phyloP scores from a whole-genome alignment of 2,888 invertebrate genomes.

The Itoplectis maculator region DNA sequence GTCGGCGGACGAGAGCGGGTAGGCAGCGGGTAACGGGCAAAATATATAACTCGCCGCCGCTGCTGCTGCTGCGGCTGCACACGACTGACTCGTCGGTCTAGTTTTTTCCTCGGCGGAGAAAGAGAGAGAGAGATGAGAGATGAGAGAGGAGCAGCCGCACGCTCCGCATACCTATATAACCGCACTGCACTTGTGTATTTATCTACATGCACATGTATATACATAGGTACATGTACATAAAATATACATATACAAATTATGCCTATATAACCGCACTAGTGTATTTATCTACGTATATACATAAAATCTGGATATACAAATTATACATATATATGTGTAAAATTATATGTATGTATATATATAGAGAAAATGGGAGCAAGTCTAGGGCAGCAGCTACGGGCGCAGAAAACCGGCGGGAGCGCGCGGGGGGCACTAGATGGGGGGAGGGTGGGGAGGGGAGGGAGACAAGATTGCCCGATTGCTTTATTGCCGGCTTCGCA shows the following conservation, averaged over 20 bases:
- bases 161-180: slow-evolving; percentile 26
- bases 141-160: slow-evolving; percentile 28
- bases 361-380: no score
- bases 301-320: no score
- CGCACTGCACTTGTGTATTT: neutral
- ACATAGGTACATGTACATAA: no score
- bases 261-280: no score
- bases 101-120: slow-evolving; percentile 70
- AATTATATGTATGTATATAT: no score
- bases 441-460: no score
- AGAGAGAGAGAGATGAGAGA: no score
- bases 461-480: slow-evolving; percentile 69
- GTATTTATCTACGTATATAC: no score
- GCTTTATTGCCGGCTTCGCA: slow-evolving; percentile 71
- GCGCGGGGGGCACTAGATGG: no score
- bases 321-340: no score
- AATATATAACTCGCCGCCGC: slow-evolving; percentile 53
- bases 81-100: slow-evolving; percentile 65
- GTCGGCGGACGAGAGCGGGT: neutral
- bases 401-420: neutral
- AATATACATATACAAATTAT: no score
- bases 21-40: slow-evolving; percentile 49
- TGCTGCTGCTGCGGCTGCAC: slow-evolving; percentile 45
- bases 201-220: neutral
- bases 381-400: neutral